Evolutionary conservation across 64 coral and sea anemone genomes (phyloP).

Genomic region (Actinia equina): DNA sequence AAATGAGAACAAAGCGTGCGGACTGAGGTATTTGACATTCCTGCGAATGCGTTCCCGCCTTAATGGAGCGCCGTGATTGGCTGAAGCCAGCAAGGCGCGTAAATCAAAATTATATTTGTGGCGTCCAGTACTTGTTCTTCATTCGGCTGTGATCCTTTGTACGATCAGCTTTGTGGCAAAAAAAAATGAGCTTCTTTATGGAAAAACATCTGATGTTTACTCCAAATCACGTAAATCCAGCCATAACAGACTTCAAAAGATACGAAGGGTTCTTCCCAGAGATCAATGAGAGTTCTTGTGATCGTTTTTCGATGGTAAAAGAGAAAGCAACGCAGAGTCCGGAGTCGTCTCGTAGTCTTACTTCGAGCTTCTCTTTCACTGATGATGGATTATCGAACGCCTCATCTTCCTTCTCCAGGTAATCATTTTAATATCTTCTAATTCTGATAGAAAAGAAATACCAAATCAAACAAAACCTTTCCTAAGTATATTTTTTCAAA

Average conservation of each 20-base stretch:
- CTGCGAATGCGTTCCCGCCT: slow-evolving; percentile 49
- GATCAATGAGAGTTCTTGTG: slow-evolving; percentile 64
- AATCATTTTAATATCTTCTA: neutral
- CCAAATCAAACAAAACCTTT: neutral
- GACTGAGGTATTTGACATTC: neutral
- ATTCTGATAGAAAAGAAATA: neutral
- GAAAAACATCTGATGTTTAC: slow-evolving; percentile 86
- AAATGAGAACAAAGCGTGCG: neutral
- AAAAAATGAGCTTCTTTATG: slow-evolving; percentile 72
- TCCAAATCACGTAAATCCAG: slow-evolving; percentile 47
- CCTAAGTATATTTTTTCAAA: neutral
- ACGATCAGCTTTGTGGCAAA: slow-evolving; percentile 57
- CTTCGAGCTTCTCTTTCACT: slow-evolving; percentile 66
- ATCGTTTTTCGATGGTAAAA: slow-evolving; percentile 79
- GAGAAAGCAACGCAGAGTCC: slow-evolving; percentile 58
- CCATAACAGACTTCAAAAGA: slow-evolving; percentile 76
- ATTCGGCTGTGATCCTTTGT: slow-evolving; percentile 87
- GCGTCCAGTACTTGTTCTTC: slow-evolving; percentile 54
- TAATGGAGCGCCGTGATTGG: slow-evolving; percentile 79
- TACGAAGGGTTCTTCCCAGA: slow-evolving; percentile 92
- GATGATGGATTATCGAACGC: slow-evolving; percentile 95
- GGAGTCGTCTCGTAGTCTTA: slow-evolving; percentile 42
- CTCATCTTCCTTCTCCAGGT: slow-evolving; percentile 76
- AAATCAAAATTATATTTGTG: slow-evolving; percentile 85
- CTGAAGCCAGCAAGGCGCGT: slow-evolving; percentile 70